Conservation (phyloP, 2,113 vertebrate genomes). For the Neopipo cinnamomea region DNA sequence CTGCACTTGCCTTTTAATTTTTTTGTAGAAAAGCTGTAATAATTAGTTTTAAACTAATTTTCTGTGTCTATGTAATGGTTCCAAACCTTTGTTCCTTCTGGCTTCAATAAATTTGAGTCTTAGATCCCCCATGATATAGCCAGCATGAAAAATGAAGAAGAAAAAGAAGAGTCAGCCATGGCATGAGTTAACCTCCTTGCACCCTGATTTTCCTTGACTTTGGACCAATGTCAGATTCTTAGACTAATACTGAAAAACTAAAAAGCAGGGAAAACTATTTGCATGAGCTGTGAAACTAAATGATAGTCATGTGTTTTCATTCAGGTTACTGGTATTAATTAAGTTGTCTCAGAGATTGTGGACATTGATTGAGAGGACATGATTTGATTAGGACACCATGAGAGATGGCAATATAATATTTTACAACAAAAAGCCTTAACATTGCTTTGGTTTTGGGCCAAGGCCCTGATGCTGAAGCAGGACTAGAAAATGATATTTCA, state of each 20-base stretch:
- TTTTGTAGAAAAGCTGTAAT: neutral
- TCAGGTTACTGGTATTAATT: neutral
- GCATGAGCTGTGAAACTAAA: neutral
- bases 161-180: neutral
- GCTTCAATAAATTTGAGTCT: neutral
- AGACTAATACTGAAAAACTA: neutral
- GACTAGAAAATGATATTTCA: neutral
- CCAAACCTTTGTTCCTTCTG: neutral
- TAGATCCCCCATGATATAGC: neutral
- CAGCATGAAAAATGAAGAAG: neutral
- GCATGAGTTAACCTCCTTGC: neutral
- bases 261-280: neutral
- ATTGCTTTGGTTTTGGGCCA: neutral
- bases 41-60: neutral
- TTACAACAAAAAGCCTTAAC: neutral
- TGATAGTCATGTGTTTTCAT: neutral
- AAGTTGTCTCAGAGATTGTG: neutral
- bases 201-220: neutral
- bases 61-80: neutral
- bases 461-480: neutral
- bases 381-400: neutral
- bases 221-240: neutral
- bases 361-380: neutral
- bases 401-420: neutral
- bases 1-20: neutral